Evolutionary conservation across 2,797 vertebrate species (phyloP).

Genomic region (Capromys pilorides): DNA sequence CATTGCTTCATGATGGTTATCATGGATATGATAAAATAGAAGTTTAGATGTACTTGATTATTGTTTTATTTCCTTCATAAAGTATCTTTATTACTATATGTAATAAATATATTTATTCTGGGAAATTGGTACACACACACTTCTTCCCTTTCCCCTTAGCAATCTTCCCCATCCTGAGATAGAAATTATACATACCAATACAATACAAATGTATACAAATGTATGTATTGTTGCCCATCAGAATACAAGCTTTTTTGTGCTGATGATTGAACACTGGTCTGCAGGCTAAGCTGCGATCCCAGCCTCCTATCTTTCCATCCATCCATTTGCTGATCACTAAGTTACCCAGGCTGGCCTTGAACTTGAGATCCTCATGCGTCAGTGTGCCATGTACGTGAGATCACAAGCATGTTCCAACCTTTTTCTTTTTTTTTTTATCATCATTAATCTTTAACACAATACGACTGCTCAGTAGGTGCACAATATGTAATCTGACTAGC

Average conservation of each 20-base stretch:
- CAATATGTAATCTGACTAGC: constrained; percentile 19
- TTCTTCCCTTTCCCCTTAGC: neutral
- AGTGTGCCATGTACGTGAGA: neutral
- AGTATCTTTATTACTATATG: neutral
- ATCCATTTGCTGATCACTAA: neutral
- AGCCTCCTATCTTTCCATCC: neutral
- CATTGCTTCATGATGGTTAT: neutral
- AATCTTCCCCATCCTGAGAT: neutral
- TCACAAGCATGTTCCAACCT: neutral
- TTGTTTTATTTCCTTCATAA: too few species aligned
- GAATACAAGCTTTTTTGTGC: neutral
- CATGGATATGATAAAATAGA: neutral
- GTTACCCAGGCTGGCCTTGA: neutral
- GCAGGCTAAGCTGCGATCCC: neutral
- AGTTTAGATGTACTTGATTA: neutral
- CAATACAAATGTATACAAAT: too few species aligned
- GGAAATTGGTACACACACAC: neutral
- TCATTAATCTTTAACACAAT: neutral
- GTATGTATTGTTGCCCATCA: neutral
- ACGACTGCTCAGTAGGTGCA: neutral
- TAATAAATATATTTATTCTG: neutral
- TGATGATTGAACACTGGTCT: neutral
- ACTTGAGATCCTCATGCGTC: neutral
- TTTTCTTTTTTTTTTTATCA: too few species aligned
- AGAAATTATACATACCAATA: too few species aligned